phyloP scores from a whole-genome alignment of 2,797 vertebrate genomes.

The Phataginus tricuspis region DNA sequence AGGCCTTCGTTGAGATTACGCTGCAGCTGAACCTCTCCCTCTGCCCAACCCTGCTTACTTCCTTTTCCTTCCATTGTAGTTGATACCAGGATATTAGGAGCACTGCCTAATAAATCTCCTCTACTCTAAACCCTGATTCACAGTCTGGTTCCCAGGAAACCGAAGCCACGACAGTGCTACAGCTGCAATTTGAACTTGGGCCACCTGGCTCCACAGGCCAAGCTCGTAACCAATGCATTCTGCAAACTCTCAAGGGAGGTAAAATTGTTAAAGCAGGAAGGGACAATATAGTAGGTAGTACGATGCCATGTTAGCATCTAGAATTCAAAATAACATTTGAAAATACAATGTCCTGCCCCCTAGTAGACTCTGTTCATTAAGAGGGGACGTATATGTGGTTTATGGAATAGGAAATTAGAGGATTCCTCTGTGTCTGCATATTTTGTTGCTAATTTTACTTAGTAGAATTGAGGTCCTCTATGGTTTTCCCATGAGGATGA shows the following conservation, averaged over 20 bases:
- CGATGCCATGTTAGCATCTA: background rate
- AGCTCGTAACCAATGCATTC: background rate
- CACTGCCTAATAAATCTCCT: background rate
- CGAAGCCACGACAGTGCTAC: background rate
- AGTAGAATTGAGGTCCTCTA: background rate
- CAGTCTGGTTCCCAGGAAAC: background rate
- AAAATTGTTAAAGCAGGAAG: background rate
- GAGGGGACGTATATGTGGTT: background rate
- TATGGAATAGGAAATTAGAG: background rate
- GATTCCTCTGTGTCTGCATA: too few species aligned
- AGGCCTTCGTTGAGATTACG: background rate
- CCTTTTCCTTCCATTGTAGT: background rate
- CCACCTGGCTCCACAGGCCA: background rate
- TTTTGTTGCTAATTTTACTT: background rate
- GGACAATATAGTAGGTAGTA: background rate
- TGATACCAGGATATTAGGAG: background rate
- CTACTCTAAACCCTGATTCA: background rate
- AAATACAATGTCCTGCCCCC: background rate
- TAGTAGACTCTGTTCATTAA: background rate
- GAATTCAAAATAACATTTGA: background rate
- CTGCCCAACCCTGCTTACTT: background rate
- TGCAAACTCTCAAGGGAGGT: background rate
- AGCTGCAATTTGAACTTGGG: background rate
- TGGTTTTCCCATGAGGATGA: background rate
- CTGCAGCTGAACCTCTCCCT: background rate